Base-by-base conservation (phyloP, 2,888 invertebrate genomes). In the Thymelicus sylvestris region DNA sequence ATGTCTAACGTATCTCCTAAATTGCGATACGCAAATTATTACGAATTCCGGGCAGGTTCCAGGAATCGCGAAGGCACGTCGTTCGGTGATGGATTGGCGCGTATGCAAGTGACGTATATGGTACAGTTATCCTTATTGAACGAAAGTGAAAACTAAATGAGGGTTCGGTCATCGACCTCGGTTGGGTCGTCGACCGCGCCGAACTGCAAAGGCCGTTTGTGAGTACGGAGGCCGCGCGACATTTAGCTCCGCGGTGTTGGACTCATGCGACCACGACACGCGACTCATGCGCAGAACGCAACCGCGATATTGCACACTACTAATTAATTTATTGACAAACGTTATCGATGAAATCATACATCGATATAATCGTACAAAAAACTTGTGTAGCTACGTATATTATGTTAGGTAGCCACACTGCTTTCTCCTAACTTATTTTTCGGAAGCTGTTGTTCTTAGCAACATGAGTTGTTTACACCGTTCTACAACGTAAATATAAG, bases 121-220 rank as follows among this genome's bases (percentile, higher is more conserved):
- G 88, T 91, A 93, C 93, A 91, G 93, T 93, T 93, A 93, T 93
- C 93, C 93, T 93, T 93, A 91, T 90, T 88, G 85, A 92, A 92
- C 88, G 93, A 93, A 93, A 93, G 93, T 93, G 93, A 93, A 93
- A 93, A 92, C 91, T 91, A 91, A 90, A 91, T 89, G 90, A 88
- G 88, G 89, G 89, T 80, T 81, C 87, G 92, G 92, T 90, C 92
- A 88, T 83, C 85, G 90, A 92, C 88, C 93, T 84, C 83, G 76
- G 76, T 78, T 80, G 88, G 93, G 91, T 93, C 93, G 89, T 87
- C 86, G 93, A 92, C 93, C 93, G 92, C 87, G 80, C 89, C 91
- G 87, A 91, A 92, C 92, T 92, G 92, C 93, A 93, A 93, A 93
- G 93, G 93, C 93, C 93, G 93, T 93, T 92, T 88, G 92, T 88